phyloP scores from a whole-genome alignment of 2,113 vertebrate genomes.

The Calyptomena viridis region DNA sequence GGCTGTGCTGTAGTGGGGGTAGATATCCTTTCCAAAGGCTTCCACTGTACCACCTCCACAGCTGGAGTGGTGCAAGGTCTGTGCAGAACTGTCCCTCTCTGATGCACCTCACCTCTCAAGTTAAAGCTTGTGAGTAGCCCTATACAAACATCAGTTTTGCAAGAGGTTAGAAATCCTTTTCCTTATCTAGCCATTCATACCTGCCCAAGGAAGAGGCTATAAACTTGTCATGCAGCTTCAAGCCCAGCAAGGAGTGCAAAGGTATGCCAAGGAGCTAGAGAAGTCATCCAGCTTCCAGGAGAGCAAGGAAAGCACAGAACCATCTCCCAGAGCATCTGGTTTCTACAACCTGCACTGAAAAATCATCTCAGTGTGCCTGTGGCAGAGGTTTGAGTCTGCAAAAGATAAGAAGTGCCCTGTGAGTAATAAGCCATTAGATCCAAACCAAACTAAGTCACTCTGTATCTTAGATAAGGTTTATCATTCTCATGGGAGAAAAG shows the following conservation, averaged over 20 bases:
- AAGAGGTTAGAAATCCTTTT: not conserved
- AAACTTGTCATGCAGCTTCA: not conserved
- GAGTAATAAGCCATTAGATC: not conserved
- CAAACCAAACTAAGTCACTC: not conserved
- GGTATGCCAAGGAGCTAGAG: not conserved
- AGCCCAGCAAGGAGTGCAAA: not conserved
- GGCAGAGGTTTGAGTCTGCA: not conserved
- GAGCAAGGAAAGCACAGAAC: not conserved
- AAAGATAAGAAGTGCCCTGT: not conserved
- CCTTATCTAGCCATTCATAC: not conserved
- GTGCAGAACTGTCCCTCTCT: not conserved
- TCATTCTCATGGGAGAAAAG: not conserved
- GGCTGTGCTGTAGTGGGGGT: not conserved
- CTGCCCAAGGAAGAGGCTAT: not conserved
- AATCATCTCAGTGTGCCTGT: not conserved
- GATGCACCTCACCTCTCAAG: not conserved
- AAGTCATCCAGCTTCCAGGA: not conserved
- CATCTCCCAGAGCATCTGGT: not conserved
- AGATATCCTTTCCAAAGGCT: not conserved
- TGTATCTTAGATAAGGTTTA: not conserved
- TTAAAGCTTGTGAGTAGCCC: not conserved
- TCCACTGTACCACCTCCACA: not conserved
- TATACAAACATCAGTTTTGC: not conserved
- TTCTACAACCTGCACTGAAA: not conserved
- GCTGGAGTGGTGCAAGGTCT: not conserved